Evolutionary conservation across 2,888 invertebrate genomes (phyloP), one percentile per base, ranked within the genome.

Genomic region (Elysia crispata): DNA sequence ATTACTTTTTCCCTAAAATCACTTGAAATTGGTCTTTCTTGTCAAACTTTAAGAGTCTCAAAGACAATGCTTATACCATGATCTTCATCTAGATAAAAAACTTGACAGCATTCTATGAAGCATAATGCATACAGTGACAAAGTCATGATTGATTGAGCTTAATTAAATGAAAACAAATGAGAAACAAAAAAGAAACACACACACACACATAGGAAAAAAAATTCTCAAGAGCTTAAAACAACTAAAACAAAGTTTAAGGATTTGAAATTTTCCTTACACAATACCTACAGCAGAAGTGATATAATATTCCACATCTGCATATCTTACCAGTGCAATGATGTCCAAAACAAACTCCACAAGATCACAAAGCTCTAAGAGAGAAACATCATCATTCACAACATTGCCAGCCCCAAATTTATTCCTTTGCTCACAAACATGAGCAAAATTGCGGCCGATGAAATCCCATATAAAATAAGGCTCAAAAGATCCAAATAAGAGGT

Each of bases 381-480:
- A 62, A 54, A 82, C 76, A 30, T 25, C 54, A 1, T 83, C 81
- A 20, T 30, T 60, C 3, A 30, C 33, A 18, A 57, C 50, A 1
- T 57, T 25, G 8, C 23, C 15, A 25, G 49, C 69, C 13, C 62
- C 50, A 3, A 67, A 70, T n/a, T 79, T 66, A 18, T 73, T 72
- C n/a, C 73, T 72, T 49, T 80, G 79, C 6, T 82, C 83, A 85
- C 91, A 91, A 11, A 90, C 85, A 50, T 81, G 74, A 74, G 88
- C 87, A 86, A 93, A 93, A 83, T 91, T 89, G 6, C 91, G 86
- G 0, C 91, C 92, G 85, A 96, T 94, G 89, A 95, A 96, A 83
- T 95, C 94, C 97, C 97, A 97, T 79, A 97, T 95, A 89, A 96
- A 97, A 80, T 95, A 95, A n/a, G 95, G 95, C 89, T 97, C 96